Conservation (phyloP, 1,140 invertebrate genomes). For the Orius insidiosus region DNA sequence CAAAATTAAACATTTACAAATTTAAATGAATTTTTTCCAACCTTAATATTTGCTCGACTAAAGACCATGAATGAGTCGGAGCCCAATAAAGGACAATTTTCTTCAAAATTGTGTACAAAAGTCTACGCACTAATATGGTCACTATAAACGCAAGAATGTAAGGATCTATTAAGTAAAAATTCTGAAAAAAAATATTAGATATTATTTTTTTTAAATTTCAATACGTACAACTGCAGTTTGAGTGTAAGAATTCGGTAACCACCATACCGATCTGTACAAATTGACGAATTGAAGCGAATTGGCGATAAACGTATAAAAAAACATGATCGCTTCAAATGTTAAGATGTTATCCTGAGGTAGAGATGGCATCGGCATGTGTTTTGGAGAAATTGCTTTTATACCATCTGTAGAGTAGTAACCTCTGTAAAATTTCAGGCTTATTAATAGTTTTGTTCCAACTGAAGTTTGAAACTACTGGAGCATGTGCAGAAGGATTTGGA, state of each 20-base stretch:
- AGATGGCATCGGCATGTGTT: slow-evolving; percentile 70
- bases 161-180: slow-evolving; percentile 85
- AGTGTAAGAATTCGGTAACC: slow-evolving; percentile 81
- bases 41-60: slow-evolving; percentile 28
- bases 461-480: too few species aligned
- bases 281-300: slow-evolving; percentile 77
- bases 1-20: too few species aligned
- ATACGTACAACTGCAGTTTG: slow-evolving; percentile 68
- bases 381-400: slow-evolving; percentile 31
- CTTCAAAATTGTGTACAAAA: slow-evolving; percentile 50
- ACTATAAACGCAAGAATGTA: slow-evolving; percentile 69
- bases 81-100: slow-evolving; percentile 15
- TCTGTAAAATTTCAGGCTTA: too few species aligned
- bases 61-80: slow-evolving; percentile 18
- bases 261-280: slow-evolving; percentile 92
- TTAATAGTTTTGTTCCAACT: too few species aligned
- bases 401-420: neutral
- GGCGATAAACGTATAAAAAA: slow-evolving; percentile 58
- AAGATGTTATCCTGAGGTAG: slow-evolving; percentile 67
- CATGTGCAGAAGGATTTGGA: too few species aligned
- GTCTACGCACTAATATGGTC: slow-evolving; percentile 55
- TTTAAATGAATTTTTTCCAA: too few species aligned
- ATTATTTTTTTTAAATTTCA: neutral
- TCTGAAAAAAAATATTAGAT: slow-evolving; percentile 43
- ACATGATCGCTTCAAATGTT: slow-evolving; percentile 72